A percentile compares a stretch with the other conserved stretches of the same genome.
phyloP scores from a whole-genome alignment of 2,797 vertebrate genomes.

The Coendou prehensilis region DNA sequence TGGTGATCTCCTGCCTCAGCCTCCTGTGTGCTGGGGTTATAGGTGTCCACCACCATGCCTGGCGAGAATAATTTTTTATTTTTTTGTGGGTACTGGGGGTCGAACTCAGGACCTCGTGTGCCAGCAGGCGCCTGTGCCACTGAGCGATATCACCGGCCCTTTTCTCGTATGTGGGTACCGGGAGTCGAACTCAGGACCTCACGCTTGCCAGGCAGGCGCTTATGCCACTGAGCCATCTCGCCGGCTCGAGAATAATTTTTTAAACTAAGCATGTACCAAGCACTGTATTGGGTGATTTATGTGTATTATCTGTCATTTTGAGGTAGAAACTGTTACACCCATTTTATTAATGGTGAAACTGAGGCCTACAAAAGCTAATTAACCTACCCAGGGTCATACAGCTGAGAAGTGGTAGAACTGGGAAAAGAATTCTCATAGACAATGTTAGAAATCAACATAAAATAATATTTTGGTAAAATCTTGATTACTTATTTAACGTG shows the following conservation, averaged over 20 bases:
- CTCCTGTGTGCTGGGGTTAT: neutral
- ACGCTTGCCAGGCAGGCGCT: too few relatives aligned
- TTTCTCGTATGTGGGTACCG: too few relatives aligned
- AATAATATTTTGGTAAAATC: slow-evolving; percentile 7
- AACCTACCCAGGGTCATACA: neutral
- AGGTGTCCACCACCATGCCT: neutral
- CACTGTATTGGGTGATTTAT: neutral
- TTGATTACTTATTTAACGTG: slow-evolving; percentile 14
- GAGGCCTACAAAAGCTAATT: neutral
- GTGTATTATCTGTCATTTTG: neutral
- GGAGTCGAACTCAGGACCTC: too few relatives aligned
- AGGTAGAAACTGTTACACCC: neutral
- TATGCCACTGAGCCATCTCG: too few relatives aligned
- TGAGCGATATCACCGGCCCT: too few relatives aligned
- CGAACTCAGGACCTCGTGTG: too few relatives aligned
- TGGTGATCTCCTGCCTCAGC: neutral
- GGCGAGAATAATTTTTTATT: neutral
- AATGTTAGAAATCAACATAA: slow-evolving; percentile 24
- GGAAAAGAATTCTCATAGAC: slow-evolving; percentile 26
- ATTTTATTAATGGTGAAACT: slow-evolving; percentile 28
- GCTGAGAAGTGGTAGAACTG: slow-evolving; percentile 5
- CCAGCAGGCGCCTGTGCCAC: too few relatives aligned
- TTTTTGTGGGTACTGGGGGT: too few relatives aligned
- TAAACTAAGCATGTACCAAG: neutral
- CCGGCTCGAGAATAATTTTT: neutral